Evolutionary conservation across 2,797 vertebrate species (phyloP).

Genomic region (Geotrypetes seraphini): DNA sequence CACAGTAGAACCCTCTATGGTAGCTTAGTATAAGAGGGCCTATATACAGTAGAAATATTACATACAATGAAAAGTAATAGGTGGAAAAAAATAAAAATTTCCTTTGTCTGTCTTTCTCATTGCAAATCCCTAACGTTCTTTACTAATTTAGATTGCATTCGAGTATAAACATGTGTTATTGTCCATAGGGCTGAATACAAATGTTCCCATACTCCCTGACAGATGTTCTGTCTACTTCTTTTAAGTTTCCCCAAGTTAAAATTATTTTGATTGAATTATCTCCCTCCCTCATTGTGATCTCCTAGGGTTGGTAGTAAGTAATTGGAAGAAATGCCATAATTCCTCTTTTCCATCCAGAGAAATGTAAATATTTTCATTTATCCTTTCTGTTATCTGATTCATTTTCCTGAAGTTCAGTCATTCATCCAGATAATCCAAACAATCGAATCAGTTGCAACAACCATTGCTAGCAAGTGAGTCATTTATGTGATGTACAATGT

Average conservation of each 20-base stretch:
- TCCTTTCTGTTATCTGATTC: neutral
- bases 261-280: constrained; percentile 1
- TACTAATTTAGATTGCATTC: neutral
- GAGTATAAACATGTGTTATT: neutral
- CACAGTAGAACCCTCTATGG: too few relatives aligned
- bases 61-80: neutral
- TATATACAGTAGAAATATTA: neutral
- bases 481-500: too few relatives aligned
- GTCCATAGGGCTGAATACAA: constrained; percentile 1
- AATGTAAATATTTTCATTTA: too few relatives aligned
- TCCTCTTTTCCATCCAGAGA: too few relatives aligned
- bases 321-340: too few relatives aligned
- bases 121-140: neutral
- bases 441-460: too few relatives aligned
- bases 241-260: neutral
- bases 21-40: too few relatives aligned
- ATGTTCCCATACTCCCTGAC: constrained; percentile 2
- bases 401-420: neutral
- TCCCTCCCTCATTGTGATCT: neutral
- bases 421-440: neutral
- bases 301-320: too few relatives aligned
- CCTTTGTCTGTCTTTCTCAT: neutral
- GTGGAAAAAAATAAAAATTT: neutral
- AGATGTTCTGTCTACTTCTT: neutral
- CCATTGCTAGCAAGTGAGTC: too few relatives aligned